Base-by-base conservation (phyloP, 2,888 invertebrate genomes). In the Lordiphosa fenestrarum region DNA sequence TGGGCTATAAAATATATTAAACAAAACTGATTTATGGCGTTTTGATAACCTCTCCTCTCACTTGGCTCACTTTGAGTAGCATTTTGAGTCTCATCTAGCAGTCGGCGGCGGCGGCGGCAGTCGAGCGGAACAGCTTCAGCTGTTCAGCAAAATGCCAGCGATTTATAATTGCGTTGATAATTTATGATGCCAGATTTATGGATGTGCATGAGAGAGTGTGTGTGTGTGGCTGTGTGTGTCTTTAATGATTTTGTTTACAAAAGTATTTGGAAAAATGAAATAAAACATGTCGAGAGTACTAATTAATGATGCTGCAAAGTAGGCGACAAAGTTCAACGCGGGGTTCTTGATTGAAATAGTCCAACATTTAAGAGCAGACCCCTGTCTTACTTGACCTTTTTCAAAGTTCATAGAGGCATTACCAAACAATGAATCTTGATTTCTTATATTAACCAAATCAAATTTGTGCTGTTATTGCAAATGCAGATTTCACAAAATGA, bases 1-100 rank as follows among this genome's bases (percentile, higher is more conserved):
- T 69, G 55, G 55, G 70, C 70, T 64, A 77, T 70, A 72, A 74
- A 78, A 66, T 75, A 64, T 66, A 77, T 73, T 68, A 67, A 81
- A 69, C 70, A 72, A 30, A 76, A 73, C 80, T 84, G 82, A 82
- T 82, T 84, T 82, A 82, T 82, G 68, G 72, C 82, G 66, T 72
- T 84, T 80, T 84, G 84, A 82, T 82, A 82, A 82, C 82, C 84
- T 64, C 76, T 62, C 64, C 42, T 47, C 63, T 58, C n/a, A 35
- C 53, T 36, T 52, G 63, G 39, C 71, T 46, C 57, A 47, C 21
- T 10, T 47, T 33, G 19, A 13, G 21, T 38, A 19, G 53, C 36
- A 7, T 15, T 4, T 15, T 15, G 15, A 42, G 49, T 38, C 30
- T 10, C 54, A 25, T 36, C 12, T 46, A 48, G 25, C 25, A 19